phyloP scores from a whole-genome alignment of 2,113 vertebrate species.

The Lipophrys pholis region DNA sequence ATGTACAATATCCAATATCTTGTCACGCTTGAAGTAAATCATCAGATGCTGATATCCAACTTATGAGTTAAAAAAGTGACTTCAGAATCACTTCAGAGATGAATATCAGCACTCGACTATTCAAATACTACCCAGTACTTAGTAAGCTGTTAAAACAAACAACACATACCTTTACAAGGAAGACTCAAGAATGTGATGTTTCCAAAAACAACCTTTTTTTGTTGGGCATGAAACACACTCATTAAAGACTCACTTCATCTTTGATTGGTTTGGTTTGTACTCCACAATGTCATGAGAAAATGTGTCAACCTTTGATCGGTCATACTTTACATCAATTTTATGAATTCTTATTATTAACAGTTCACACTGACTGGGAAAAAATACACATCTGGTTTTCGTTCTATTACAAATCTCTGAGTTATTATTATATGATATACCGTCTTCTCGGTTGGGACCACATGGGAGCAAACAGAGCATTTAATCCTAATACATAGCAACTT shows the following conservation, averaged over 20 bases:
- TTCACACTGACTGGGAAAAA: background rate
- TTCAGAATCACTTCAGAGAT: constrained; percentile 3
- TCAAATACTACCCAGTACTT: constrained; percentile 8
- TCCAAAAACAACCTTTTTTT: background rate
- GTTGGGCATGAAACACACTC: too few relatives aligned
- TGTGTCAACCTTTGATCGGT: too few relatives aligned
- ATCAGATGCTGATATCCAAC: constrained; percentile 20
- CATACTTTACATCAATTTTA: background rate
- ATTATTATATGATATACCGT: constrained; percentile 11
- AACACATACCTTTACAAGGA: constrained; percentile 51
- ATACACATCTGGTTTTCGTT: constrained; percentile 1
- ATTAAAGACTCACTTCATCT: too few relatives aligned
- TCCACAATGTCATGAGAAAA: background rate
- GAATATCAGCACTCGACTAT: constrained; percentile 1
- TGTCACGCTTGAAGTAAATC: constrained; percentile 14
- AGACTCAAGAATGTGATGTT: constrained; percentile 46
- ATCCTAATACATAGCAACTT: background rate
- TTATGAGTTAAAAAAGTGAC: background rate
- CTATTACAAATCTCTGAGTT: background rate
- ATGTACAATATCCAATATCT: constrained; percentile 38
- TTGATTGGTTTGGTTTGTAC: background rate
- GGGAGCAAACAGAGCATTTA: background rate
- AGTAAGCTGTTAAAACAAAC: constrained; percentile 14
- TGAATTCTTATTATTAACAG: background rate
- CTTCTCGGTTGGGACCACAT: background rate